Conservation (phyloP, 2,888 invertebrate genomes). For the Gastrophysa polygoni region DNA sequence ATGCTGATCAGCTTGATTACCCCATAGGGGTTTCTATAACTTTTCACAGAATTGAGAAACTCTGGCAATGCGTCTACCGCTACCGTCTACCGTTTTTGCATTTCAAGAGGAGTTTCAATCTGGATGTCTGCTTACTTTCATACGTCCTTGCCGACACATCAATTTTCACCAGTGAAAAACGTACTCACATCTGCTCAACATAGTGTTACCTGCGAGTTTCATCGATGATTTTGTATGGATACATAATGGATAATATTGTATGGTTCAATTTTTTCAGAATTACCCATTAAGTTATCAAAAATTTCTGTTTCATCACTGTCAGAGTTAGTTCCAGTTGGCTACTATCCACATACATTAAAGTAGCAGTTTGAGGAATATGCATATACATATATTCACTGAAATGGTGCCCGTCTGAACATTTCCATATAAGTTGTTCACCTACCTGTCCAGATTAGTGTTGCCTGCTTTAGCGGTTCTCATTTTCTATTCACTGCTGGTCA, state of each 20-base stretch:
- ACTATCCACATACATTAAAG: not conserved
- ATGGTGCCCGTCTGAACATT: not conserved
- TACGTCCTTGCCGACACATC: conserved; percentile 6
- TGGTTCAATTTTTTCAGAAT: too few relatives aligned
- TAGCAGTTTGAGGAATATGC: not conserved
- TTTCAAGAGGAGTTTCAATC: not conserved
- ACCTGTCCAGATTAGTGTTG: not conserved
- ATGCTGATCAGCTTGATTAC: too few relatives aligned
- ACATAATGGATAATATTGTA: too few relatives aligned
- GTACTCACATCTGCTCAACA: conserved; percentile 12
- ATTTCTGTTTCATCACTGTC: too few relatives aligned
- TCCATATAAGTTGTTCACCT: not conserved
- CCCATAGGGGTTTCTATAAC: too few relatives aligned
- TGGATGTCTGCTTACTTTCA: conserved; percentile 5
- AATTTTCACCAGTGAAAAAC: conserved; percentile 6
- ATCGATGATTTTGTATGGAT: not conserved
- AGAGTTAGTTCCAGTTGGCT: not conserved
- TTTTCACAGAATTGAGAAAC: not conserved
- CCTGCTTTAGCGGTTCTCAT: not conserved
- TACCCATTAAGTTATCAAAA: too few relatives aligned
- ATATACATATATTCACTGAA: too few relatives aligned
- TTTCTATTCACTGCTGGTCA: not conserved
- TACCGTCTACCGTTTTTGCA: conserved; percentile 1
- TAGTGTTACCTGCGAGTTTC: conserved; percentile 2
- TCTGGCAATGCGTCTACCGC: not conserved